Conservation (phyloP, 2,113 vertebrate genomes). For the Nicator chloris region DNA sequence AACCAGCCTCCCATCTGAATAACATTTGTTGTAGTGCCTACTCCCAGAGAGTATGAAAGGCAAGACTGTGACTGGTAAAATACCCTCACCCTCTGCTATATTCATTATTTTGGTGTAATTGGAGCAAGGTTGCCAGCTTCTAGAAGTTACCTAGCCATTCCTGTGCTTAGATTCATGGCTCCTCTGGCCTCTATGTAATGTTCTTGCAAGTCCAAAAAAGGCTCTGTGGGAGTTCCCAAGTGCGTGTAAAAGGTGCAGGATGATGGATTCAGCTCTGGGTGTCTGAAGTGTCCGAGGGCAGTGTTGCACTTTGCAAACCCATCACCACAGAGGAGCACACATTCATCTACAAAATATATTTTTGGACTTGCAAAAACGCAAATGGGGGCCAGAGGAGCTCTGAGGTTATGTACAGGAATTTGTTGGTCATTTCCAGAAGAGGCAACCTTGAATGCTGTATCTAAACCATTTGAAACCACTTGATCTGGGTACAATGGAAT, state of each 20-base stretch:
- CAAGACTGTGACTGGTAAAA: background rate
- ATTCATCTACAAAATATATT: background rate
- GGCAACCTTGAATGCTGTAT: background rate
- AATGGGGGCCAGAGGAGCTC: rapidly evolving
- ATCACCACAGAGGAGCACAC: background rate
- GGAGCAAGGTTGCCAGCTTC: background rate
- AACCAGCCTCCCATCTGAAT: background rate
- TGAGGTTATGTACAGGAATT: background rate
- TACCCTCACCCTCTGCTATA: background rate
- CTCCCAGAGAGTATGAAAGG: background rate
- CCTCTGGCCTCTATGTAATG: too few species aligned
- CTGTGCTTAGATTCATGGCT: background rate
- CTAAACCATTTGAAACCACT: background rate
- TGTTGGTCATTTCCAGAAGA: background rate
- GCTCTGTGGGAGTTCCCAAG: background rate
- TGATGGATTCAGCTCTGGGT: background rate
- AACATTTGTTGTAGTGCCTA: background rate
- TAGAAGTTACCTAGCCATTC: background rate
- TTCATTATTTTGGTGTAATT: background rate
- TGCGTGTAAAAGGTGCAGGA: rapidly evolving
- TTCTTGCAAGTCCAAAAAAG: background rate
- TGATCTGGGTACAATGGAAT: background rate
- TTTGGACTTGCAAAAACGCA: background rate
- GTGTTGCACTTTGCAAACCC: background rate
- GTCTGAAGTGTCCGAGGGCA: background rate